These are phyloP conservation scores for Rhea americana DNA, from an alignment of 2,113 vertebrate species.

Conservation along the genomic window DNA sequence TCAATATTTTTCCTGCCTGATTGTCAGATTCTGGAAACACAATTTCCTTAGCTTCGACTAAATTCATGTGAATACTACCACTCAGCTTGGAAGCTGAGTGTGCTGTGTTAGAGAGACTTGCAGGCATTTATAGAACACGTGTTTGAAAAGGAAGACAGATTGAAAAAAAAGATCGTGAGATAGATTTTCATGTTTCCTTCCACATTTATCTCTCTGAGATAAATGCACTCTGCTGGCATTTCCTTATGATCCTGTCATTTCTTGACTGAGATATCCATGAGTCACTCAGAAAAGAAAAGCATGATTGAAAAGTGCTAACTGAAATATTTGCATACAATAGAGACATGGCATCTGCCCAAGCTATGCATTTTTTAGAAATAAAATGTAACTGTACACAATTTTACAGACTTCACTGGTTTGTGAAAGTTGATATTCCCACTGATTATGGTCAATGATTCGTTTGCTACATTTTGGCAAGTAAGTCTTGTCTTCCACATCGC, in stretches of 20 bases:
- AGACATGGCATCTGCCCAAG: background rate
- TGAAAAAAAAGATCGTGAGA: background rate
- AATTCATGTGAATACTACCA: background rate
- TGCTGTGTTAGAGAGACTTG: background rate
- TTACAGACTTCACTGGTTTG: background rate
- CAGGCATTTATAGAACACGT: background rate
- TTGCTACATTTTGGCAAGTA: background rate
- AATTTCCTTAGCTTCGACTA: background rate
- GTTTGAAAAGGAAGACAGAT: background rate
- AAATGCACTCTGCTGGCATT: slow-evolving; percentile 2
- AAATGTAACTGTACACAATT: background rate
- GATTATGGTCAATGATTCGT: background rate
- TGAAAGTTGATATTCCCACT: background rate
- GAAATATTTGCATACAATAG: slow-evolving; percentile 68
- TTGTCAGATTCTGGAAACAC: background rate
- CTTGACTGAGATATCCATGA: slow-evolving; percentile 38
- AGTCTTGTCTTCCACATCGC: background rate
- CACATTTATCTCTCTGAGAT: background rate
- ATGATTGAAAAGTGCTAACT: slow-evolving; percentile 64
- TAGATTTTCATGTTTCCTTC: background rate
- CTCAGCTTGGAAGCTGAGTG: background rate
- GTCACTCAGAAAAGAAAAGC: slow-evolving; percentile 45
- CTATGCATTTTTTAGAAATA: background rate
- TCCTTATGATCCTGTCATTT: slow-evolving; percentile 18
- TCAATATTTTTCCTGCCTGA: background rate